Conservation (phyloP, 2,888 invertebrate species). For the Drosophila diplacantha region DNA sequence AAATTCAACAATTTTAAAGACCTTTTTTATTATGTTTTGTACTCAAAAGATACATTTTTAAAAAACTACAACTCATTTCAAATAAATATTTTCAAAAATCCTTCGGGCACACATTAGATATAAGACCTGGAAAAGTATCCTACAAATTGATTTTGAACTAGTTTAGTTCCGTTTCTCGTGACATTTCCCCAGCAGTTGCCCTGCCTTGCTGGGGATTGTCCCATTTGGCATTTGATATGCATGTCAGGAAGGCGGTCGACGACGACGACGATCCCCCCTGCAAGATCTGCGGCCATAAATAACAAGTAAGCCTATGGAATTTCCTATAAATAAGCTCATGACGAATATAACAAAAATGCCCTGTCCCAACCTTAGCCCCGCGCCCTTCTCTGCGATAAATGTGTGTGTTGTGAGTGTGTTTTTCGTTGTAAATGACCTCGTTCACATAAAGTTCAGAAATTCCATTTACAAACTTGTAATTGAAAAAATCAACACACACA, state of each 20-base stretch:
- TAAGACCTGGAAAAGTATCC: background rate
- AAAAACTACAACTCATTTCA: too few species aligned
- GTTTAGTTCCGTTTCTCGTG: constrained; percentile 13
- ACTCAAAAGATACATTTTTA: too few species aligned
- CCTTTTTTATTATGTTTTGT: background rate
- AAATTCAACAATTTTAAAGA: background rate
- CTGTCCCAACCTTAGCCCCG: constrained; percentile 21
- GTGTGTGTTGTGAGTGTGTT: constrained; percentile 31
- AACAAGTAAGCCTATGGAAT: constrained; percentile 66
- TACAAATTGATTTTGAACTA: background rate
- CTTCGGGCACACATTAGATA: background rate
- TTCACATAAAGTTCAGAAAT: constrained; percentile 68
- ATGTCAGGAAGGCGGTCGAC: constrained; percentile 45
- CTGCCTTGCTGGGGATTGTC: constrained; percentile 14
- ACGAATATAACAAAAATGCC: constrained; percentile 50
- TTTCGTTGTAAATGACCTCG: constrained; percentile 68
- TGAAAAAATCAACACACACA: constrained; percentile 60
- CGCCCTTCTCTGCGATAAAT: constrained; percentile 27
- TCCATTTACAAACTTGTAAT: constrained; percentile 70
- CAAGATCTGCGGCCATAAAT: constrained; percentile 50
- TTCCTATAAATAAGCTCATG: constrained; percentile 68
- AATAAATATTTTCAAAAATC: too few species aligned
- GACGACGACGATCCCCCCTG: constrained; percentile 24
- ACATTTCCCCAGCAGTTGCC: constrained; percentile 7
- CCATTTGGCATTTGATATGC: constrained; percentile 50